Percentiles rank a stretch among this genome's conserved stretches.
Conservation (phyloP, 2,888 invertebrate genomes). For the Orthosia gothica region DNA sequence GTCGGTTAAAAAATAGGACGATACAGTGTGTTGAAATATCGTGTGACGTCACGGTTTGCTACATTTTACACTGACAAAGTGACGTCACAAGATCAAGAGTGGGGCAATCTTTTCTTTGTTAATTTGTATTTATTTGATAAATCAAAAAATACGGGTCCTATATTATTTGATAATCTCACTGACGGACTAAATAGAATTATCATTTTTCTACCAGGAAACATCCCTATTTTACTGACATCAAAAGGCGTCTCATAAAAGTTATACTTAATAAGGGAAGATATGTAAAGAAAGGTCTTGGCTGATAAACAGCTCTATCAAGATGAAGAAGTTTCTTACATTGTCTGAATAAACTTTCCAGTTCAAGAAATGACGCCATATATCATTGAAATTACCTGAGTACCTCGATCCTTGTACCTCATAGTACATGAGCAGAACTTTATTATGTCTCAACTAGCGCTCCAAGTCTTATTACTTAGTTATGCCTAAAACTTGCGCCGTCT, state of each 20-base stretch:
- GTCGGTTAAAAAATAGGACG: too few relatives aligned
- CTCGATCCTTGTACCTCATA: slow-evolving; percentile 52
- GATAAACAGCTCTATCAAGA: background rate
- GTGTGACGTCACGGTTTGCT: too few relatives aligned
- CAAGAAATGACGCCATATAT: slow-evolving; percentile 6
- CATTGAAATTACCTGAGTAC: slow-evolving; percentile 14
- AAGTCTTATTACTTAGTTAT: slow-evolving; percentile 75
- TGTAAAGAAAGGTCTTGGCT: background rate
- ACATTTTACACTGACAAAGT: too few relatives aligned
- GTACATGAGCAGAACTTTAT: slow-evolving; percentile 68
- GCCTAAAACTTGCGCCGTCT: slow-evolving; percentile 72
- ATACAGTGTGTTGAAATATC: too few relatives aligned
- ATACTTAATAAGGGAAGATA: background rate
- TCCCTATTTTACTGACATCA: too few relatives aligned
- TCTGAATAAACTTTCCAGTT: background rate
- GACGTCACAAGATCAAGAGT: too few relatives aligned
- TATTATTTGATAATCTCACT: too few relatives aligned
- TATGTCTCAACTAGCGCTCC: slow-evolving; percentile 73
- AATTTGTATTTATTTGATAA: too few relatives aligned
- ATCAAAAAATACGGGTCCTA: too few relatives aligned
- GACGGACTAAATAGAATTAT: too few relatives aligned
- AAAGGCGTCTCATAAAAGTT: background rate
- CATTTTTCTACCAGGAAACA: too few relatives aligned
- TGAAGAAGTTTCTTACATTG: background rate
- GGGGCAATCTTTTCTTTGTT: too few relatives aligned